These are phyloP conservation scores for Apteryx mantelli DNA, from an alignment of 2,113 vertebrate genomes.

Conservation along the genomic window DNA sequence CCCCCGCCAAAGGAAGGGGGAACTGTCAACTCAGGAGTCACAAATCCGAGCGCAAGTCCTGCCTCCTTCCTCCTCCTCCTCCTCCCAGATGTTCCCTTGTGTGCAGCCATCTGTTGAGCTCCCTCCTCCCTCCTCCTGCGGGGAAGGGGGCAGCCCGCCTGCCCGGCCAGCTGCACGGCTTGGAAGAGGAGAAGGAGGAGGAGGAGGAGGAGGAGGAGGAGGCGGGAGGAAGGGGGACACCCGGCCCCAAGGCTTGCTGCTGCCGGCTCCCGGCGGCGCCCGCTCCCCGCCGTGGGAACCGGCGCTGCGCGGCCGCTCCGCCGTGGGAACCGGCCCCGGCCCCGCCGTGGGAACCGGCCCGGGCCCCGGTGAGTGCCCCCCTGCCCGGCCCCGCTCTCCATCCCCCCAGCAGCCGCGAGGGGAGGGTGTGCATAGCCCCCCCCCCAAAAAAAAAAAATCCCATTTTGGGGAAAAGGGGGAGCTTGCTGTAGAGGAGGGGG, in stretches of 20 bases:
- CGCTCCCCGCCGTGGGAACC: not conserved
- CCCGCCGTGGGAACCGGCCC: not conserved
- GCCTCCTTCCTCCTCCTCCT: conserved; percentile 26
- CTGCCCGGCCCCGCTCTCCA: not conserved
- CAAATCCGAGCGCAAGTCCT: conserved; percentile 6
- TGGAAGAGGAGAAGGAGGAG: not conserved
- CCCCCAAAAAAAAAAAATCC: not conserved
- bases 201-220: not conserved
- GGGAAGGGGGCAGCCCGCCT: conserved; percentile 26
- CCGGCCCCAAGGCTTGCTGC: not conserved
- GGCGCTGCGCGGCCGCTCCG: not conserved
- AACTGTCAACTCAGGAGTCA: conserved; percentile 27
- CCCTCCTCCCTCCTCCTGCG: conserved; percentile 34
- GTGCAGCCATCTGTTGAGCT: conserved; percentile 65
- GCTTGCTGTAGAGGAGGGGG: not conserved
- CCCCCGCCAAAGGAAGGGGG: not conserved
- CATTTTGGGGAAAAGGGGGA: not conserved
- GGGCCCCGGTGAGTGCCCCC: not conserved
- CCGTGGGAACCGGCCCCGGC: not conserved
- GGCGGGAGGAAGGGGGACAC: not conserved
- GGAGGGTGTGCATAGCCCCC: not conserved
- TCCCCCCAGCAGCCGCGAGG: not conserved
- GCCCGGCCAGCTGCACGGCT: conserved; percentile 56
- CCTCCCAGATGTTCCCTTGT: conserved; percentile 63
- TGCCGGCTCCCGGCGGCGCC: not conserved